phyloP scores from a whole-genome alignment of 1,140 invertebrate genomes.

The Dysdera silvatica region DNA sequence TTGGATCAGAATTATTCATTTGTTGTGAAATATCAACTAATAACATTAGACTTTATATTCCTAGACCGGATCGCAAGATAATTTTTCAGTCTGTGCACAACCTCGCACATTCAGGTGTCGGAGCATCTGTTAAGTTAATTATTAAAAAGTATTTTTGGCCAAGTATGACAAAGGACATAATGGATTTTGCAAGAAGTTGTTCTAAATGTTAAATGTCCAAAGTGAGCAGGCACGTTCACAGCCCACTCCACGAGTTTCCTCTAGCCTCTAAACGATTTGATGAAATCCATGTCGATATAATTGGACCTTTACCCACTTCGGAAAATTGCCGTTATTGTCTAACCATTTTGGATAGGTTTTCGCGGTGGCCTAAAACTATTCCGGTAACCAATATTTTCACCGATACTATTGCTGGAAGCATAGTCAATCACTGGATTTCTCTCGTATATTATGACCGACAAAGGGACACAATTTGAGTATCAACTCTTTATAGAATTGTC shows the following conservation, averaged over 20 bases:
- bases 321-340: background rate
- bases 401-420: too few relatives aligned
- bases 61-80: background rate
- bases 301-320: background rate
- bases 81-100: slow-evolving; percentile 9
- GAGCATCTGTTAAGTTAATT: slow-evolving; percentile 4
- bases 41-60: slow-evolving; percentile 6
- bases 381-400: slow-evolving; percentile 37
- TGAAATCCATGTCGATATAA: slow-evolving; percentile 1
- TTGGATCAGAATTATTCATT: too few relatives aligned
- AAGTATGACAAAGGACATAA: background rate
- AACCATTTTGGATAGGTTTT: background rate
- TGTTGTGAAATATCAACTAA: slow-evolving; percentile 9
- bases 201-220: background rate
- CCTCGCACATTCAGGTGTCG: slow-evolving; percentile 9
- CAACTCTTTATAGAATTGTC: slow-evolving; percentile 17
- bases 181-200: background rate
- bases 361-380: slow-evolving; percentile 2
- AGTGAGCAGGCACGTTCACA: background rate
- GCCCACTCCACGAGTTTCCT: background rate
- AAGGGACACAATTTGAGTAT: slow-evolving; percentile 43
- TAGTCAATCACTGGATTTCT: too few relatives aligned
- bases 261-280: background rate
- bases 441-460: slow-evolving; percentile 42
- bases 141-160: slow-evolving; percentile 13